phyloP scores from a whole-genome alignment of 1,140 invertebrate genomes.

The Patella vulgata region DNA sequence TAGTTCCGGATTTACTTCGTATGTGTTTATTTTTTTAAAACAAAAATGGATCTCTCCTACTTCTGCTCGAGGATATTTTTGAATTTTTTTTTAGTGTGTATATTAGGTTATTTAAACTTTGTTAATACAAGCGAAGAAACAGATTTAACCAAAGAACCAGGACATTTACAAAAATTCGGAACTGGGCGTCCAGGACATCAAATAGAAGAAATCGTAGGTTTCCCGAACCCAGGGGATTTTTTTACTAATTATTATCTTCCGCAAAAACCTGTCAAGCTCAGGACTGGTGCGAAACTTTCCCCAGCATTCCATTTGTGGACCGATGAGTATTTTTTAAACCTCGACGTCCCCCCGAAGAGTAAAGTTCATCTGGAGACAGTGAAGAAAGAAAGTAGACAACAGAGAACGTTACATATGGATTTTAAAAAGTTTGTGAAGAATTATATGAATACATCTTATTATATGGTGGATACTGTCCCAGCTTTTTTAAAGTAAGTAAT shows the following conservation, averaged over 20 bases:
- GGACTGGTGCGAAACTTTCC: neutral
- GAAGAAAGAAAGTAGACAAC: conserved; percentile 5
- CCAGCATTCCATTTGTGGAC: neutral
- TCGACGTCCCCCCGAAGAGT: neutral
- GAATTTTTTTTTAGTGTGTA: too few relatives aligned
- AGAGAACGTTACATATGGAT: too few relatives aligned
- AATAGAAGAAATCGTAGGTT: neutral
- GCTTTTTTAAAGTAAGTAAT: too few relatives aligned
- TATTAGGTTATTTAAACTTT: too few relatives aligned
- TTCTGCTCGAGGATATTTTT: too few relatives aligned
- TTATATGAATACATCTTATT: neutral
- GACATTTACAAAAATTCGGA: conserved; percentile 4
- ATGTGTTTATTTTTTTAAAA: too few relatives aligned
- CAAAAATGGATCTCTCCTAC: too few relatives aligned
- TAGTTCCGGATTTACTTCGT: too few relatives aligned
- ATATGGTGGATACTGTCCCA: neutral
- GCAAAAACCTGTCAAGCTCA: neutral
- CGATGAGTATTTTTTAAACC: conserved; percentile 3
- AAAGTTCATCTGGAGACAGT: neutral
- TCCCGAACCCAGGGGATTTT: neutral
- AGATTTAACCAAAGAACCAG: neutral
- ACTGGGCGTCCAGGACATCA: too few relatives aligned
- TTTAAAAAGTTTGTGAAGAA: neutral
- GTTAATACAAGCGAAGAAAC: too few relatives aligned
- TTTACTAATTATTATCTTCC: neutral